These are phyloP conservation scores for Opisthocomus hoazin DNA, from an alignment of 2,113 vertebrate species.

Conservation along the genomic window DNA sequence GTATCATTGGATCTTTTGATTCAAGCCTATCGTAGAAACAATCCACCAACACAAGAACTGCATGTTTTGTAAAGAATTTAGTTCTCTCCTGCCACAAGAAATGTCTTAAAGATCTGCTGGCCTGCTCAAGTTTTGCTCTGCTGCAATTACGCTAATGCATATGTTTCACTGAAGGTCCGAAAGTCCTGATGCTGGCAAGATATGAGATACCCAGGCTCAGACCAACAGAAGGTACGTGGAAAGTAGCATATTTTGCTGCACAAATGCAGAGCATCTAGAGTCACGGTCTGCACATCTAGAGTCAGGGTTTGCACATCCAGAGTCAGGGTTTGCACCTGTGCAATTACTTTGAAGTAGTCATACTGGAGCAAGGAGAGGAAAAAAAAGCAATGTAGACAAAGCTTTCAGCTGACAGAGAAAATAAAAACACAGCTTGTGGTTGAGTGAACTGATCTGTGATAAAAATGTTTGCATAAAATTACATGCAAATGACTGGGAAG, in stretches of 20 bases:
- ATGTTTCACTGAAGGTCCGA: background rate
- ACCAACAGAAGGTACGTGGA: background rate
- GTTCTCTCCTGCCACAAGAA: background rate
- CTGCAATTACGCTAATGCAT: background rate
- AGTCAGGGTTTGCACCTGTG: slow-evolving; percentile 32
- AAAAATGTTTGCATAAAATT: slow-evolving; percentile 64
- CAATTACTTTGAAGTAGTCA: slow-evolving; percentile 35
- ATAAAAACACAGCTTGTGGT: slow-evolving; percentile 59
- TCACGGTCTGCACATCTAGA: slow-evolving; percentile 26
- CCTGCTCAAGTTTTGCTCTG: background rate
- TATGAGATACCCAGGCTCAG: background rate
- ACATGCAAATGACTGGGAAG: slow-evolving; percentile 54
- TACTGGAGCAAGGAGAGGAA: background rate
- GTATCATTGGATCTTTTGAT: background rate
- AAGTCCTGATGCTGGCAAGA: background rate
- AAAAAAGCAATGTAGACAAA: background rate
- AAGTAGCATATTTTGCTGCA: slow-evolving; percentile 10
- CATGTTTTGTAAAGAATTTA: background rate
- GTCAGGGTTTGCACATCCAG: background rate
- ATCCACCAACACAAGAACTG: background rate
- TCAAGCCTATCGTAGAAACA: background rate
- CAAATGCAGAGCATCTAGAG: background rate
- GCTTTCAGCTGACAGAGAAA: slow-evolving; percentile 55
- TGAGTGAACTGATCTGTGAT: slow-evolving; percentile 63
- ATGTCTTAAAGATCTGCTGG: background rate